Evolutionary conservation across 2,113 vertebrate genomes (phyloP), one percentile per base, ranked within the genome.

Genomic region (Apodemus speciosus): DNA sequence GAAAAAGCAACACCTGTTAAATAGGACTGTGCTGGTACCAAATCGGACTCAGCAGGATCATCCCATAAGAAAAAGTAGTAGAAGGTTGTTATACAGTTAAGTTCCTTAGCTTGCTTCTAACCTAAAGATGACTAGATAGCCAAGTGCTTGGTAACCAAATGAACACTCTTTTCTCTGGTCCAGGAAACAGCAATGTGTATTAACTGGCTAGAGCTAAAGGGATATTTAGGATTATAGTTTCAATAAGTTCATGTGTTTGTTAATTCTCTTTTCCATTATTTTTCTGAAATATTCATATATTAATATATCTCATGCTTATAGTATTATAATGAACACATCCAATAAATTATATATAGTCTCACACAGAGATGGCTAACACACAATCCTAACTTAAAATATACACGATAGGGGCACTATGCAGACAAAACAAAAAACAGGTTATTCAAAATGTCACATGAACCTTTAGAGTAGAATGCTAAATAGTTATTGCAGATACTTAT

Each of bases 41-140:
- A 97, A 95, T 96, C 81, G 86, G 75, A 91, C 95, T 97, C 93
- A 96, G 95, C 92, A 95, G 25, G 85, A 88, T 71, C 92, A 68
- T 96, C 97, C 85, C 25, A 23, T 80, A 94, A 94, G 72, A 96
- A 92, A 96, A 96, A 81, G 84, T 66, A 81, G 60, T 60, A 43
- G 72, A 94, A 71, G n/a, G 23, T 3, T 81, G 60, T 40, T 87
- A 86, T 86, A 49, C 1, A 71, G 25, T 91, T 38, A 79, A 43
- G 18, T 94, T 80, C n/a, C 38, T 86, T 72, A 69, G 53, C 46
- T 79, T 62, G 11, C 9, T 23, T 92, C 64, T 88, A 27, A 87
- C 51, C 85, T 89, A 51, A 58, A 9, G 40, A 69, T 53, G n/a
- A 92, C 1, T 13, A 92, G 85, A 93, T 38, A 27, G 25, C n/a